These are phyloP conservation scores for Dufourea novaeangliae DNA, from an alignment of 1,140 invertebrate species.

Conservation along the genomic window DNA sequence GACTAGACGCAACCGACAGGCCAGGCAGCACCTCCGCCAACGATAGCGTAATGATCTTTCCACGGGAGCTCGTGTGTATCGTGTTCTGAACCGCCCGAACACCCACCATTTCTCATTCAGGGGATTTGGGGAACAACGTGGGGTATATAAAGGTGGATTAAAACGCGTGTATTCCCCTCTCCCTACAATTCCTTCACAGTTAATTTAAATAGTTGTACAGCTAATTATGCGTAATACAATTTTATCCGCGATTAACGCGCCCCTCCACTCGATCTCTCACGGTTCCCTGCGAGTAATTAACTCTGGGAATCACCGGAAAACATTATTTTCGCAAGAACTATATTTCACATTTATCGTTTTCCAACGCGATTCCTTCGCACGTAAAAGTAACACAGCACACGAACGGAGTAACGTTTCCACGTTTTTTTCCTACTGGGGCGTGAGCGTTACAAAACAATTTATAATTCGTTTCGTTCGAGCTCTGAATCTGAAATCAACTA, in stretches of 20 bases:
- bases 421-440: too few relatives aligned
- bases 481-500: neutral
- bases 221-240: constrained; percentile 4
- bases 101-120: constrained; percentile 14
- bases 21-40: constrained; percentile 15
- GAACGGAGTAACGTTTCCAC: too few relatives aligned
- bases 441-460: too few relatives aligned
- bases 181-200: neutral
- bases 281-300: neutral
- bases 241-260: constrained; percentile 6
- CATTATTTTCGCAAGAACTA: neutral
- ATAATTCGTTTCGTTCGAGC: too few relatives aligned
- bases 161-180: neutral
- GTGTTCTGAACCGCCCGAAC: constrained; percentile 4
- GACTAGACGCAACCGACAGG: constrained; percentile 21
- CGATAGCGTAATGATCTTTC: constrained; percentile 67
- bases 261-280: neutral
- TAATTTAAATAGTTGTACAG: neutral
- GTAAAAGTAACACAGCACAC: too few relatives aligned
- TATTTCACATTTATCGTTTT: too few relatives aligned
- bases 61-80: constrained; percentile 18
- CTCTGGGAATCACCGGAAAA: neutral
- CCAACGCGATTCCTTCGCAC: too few relatives aligned
- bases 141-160: constrained; percentile 1
- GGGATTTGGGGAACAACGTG: neutral